Evolutionary conservation across 1,140 invertebrate genomes (phyloP).

Genomic region (Nasonia giraulti): DNA sequence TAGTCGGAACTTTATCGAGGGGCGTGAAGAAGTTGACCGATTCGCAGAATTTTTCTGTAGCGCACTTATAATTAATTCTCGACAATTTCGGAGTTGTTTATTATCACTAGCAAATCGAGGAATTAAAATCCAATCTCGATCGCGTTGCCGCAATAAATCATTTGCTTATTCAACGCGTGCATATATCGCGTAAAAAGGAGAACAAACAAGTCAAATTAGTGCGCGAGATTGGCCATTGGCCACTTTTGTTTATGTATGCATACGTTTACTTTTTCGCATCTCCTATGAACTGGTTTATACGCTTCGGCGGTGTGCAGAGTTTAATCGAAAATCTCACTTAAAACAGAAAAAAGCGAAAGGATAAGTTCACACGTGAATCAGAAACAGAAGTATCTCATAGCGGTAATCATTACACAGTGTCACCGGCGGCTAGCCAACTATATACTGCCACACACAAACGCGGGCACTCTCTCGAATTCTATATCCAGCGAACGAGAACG

Average conservation of each 20-base stretch:
- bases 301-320: neutral
- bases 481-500: neutral
- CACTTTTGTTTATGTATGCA: neutral
- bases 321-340: neutral
- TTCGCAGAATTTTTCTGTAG: too few species aligned
- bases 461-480: neutral
- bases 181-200: too few species aligned
- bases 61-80: too few species aligned
- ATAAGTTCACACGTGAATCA: slow-evolving; percentile 47
- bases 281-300: neutral
- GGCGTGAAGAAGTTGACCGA: neutral
- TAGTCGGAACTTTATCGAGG: neutral
- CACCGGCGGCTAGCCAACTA: slow-evolving; percentile 54
- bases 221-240: neutral
- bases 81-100: too few species aligned
- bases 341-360: neutral
- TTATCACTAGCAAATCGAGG: too few species aligned
- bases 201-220: slow-evolving; percentile 19
- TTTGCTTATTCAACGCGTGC: too few species aligned
- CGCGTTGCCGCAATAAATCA: too few species aligned
- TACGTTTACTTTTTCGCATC: neutral
- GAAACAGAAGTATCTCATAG: slow-evolving; percentile 52
- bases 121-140: too few species aligned
- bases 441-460: neutral
- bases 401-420: slow-evolving; percentile 69